Base-by-base conservation (phyloP, 2,797 vertebrate genomes). In the Tragelaphus eurycerus region DNA sequence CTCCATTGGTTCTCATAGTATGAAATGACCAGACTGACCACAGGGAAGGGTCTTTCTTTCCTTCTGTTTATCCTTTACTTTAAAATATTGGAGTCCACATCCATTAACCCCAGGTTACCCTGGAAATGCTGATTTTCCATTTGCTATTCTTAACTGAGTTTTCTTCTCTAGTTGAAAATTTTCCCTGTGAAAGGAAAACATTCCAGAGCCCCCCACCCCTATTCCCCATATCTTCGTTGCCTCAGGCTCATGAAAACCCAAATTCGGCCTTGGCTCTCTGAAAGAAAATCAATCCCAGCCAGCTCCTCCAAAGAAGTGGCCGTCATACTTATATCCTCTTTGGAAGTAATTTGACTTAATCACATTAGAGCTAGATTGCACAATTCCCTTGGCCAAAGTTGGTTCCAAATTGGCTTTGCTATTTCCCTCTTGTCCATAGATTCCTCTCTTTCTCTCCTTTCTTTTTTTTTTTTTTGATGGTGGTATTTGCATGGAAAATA, bases 281-380 rank as follows among this genome's bases (percentile, higher is more conserved):
- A 97, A 97, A 97, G 74, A 94, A 94, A 93, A 97, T 94, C 95
- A 93, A 96, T 97, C 86, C 86, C 96, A 88, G 89, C 86, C 81
- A 97, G 84, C 81, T 67, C 96, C 10, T 4, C 97, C 93, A 88
- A 96, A 97, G 94, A 97, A 96, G 81, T 94, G 93, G 67, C 93
- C 93, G 57, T 96, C 95, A 90, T 97, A 97, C 93, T 96, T 97
- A 91, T 67, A 95, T 90, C 89, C 97, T 82, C 97, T 93, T 98
- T 97, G 96, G 93, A 98, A 97, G 85, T 94, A 96, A 96, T 97
- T 98, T 86, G 84, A 97, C 86, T 97, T 98, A 95, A 98, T 98
- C 52, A 23, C 57, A 86, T 97, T 97, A 96, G 86, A 96, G 55
- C 25, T 94, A 97, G 55, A 94, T 95, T 97, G 86, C 31, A 6